Conservation (phyloP, 2,113 vertebrate genomes). For the Siniperca chuatsi region DNA sequence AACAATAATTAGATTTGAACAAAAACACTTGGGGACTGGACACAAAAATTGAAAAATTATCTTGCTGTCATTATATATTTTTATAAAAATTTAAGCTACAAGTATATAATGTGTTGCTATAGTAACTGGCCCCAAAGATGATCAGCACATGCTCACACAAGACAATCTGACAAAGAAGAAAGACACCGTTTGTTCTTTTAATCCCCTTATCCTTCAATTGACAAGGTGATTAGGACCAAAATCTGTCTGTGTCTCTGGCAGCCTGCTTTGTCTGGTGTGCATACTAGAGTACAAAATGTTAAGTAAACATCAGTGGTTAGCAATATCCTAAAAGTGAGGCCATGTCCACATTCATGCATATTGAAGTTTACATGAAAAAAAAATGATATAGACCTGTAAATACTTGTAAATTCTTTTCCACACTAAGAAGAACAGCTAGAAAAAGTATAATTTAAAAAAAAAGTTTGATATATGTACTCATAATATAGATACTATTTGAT, state of each 20-base stretch:
- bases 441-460: background rate
- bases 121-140: background rate
- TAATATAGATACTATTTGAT: background rate
- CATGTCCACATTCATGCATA: background rate
- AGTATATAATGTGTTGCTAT: background rate
- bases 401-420: background rate
- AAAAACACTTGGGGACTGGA: background rate
- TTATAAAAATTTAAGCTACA: background rate
- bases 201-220: slow-evolving; percentile 52
- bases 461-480: background rate
- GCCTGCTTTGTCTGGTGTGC: slow-evolving; percentile 45
- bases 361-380: background rate
- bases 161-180: slow-evolving; percentile 18
- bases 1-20: background rate
- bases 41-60: background rate
- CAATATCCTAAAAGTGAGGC: slow-evolving; percentile 33
- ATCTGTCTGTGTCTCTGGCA: slow-evolving; percentile 54
- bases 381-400: background rate
- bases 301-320: slow-evolving; percentile 46
- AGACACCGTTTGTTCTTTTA: slow-evolving; percentile 49
- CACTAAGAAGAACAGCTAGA: background rate
- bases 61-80: background rate
- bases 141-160: slow-evolving; percentile 34
- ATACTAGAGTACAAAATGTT: slow-evolving; percentile 30
- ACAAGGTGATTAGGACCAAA: slow-evolving; percentile 54